Conservation (phyloP, 2,888 invertebrate genomes). For the Melipona beecheii region DNA sequence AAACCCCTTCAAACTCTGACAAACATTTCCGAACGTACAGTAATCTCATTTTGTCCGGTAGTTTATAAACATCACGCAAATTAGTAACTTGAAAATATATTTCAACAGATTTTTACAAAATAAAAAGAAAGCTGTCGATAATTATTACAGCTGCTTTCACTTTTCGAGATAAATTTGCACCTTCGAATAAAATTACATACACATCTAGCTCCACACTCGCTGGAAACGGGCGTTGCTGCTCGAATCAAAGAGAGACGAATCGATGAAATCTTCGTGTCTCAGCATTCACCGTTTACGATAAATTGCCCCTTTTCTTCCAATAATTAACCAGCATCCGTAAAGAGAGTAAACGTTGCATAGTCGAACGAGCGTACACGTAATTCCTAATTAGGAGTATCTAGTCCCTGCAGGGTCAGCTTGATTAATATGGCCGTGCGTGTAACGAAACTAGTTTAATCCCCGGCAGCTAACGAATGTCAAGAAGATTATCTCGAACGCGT, state of each 20-base stretch:
- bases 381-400: constrained; percentile 53
- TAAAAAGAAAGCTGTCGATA: no score
- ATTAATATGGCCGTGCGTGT: constrained; percentile 46
- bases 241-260: background rate
- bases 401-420: constrained; percentile 50
- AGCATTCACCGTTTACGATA: background rate
- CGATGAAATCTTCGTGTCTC: background rate
- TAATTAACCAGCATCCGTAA: constrained; percentile 9
- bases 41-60: no score
- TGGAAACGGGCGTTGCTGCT: background rate
- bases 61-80: no score
- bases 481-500: constrained; percentile 39
- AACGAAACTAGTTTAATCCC: constrained; percentile 54
- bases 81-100: no score
- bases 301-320: constrained; percentile 13
- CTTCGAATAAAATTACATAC: no score
- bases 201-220: no score
- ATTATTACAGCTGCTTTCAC: no score
- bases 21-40: no score
- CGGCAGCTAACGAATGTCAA: constrained; percentile 29
- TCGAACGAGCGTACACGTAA: constrained; percentile 29
- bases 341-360: constrained; percentile 30
- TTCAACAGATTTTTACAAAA: no score
- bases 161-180: no score
- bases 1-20: no score